These are phyloP conservation scores for Heliocidaris tuberculata DNA, from an alignment of 35 echinoderm and acorn worm species.

Conservation along the genomic window DNA sequence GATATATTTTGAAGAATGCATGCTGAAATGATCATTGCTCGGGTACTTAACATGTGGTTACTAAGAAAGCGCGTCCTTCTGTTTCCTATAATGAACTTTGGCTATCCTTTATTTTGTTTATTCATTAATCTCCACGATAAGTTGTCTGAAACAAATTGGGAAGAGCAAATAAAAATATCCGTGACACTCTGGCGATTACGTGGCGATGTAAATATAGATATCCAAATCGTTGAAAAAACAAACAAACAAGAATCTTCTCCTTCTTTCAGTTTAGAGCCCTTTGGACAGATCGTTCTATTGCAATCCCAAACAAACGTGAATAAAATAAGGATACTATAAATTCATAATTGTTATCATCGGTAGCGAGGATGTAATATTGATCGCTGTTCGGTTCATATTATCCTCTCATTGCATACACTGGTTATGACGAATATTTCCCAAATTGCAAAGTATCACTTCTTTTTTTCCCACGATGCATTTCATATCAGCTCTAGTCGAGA, in stretches of 20 bases:
- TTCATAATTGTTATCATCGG: neutral
- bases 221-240: neutral
- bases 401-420: neutral
- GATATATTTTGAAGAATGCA: neutral
- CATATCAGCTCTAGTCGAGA: neutral
- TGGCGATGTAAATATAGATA: neutral
- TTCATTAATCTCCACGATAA: neutral
- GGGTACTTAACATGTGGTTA: neutral
- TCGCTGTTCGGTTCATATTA: neutral
- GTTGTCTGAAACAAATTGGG: neutral
- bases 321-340: neutral
- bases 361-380: neutral
- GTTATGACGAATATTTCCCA: neutral
- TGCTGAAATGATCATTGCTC: neutral
- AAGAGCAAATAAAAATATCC: neutral
- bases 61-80: neutral
- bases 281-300: neutral
- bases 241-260: neutral
- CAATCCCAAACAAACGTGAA: neutral
- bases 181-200: neutral
- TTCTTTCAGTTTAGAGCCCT: neutral
- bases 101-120: neutral
- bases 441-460: neutral
- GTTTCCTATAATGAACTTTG: neutral
- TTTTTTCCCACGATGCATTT: neutral